Base-by-base conservation (phyloP, 2,113 vertebrate genomes). In the Ceratotherium simum region DNA sequence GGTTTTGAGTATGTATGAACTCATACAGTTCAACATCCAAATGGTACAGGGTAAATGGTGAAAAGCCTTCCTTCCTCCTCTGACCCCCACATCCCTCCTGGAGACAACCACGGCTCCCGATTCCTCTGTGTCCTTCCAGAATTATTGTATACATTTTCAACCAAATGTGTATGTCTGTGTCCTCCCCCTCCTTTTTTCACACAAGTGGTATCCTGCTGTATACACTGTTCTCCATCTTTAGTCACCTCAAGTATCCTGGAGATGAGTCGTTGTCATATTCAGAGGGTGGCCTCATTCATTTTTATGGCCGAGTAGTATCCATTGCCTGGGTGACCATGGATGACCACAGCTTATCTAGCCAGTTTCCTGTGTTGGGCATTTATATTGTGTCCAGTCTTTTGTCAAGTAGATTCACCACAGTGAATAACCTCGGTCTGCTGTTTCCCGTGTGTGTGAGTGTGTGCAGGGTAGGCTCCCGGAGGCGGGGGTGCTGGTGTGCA, bases 241-340 rank as follows among this genome's bases (percentile, higher is more conserved):
- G 75, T 42, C 31, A 54, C 65, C 33, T 54, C 0, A 42, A 42
- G 60, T n/a, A 13, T 69, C 46, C 9, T 13, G 46, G 69, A 36
- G 56, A 60, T 46, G 6, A 23, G 23, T 33, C 64, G 62, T 80
- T 31, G 12, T 42, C 13, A 0, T 29, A 51, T 51, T 48, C 54
- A 27, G 79, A 67, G 6, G 6, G 21, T 33, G 13, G 21, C 73
- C 33, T 62, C 20, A 3, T 56, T 69, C 3, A 2, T 48, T 82
- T 54, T 27, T 25, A 8, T 54, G 29, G 51, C 86, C 21, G 1
- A 14, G 6, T 48, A 21, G 65, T 25, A 4, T 62, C 48, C 33
- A 5, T 16, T 27, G n/a, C 17, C 0, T 2, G 20, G 18, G 42
- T 18, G 39, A 51, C 70, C 2, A 0, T 10, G 76, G 46, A 16